Evolutionary conservation across 2,888 invertebrate species (phyloP).

Genomic region (Leptarthrus brevirostris): DNA sequence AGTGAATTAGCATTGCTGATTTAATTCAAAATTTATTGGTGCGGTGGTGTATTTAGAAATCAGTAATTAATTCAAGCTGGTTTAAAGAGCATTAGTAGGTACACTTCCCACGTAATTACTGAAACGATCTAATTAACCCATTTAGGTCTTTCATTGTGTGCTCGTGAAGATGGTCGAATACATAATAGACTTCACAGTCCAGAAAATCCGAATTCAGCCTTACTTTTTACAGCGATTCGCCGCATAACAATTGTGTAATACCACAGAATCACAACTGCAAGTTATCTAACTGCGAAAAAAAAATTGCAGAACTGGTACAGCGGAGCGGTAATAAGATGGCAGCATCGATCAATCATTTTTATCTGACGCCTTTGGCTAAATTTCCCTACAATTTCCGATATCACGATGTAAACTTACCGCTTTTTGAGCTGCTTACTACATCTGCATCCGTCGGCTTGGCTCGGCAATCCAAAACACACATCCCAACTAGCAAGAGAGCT

Average conservation of each 20-base stretch:
- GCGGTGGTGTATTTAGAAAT: background rate
- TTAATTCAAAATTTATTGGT: constrained; percentile 4
- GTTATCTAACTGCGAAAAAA: constrained; percentile 27
- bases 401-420: constrained; percentile 30
- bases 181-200: constrained; percentile 12
- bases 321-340: background rate
- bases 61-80: background rate
- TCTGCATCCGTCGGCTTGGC: constrained; percentile 43
- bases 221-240: background rate
- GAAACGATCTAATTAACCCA: constrained; percentile 34
- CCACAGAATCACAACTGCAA: constrained; percentile 12
- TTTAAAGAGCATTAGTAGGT: background rate
- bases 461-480: constrained; percentile 28
- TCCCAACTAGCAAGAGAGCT: constrained; percentile 24
- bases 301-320: background rate
- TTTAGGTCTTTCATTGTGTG: constrained; percentile 7
- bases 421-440: background rate
- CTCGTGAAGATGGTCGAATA: background rate
- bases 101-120: background rate
- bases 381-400: constrained; percentile 5
- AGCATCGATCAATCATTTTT: constrained; percentile 16
- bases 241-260: constrained; percentile 21
- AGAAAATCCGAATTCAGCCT: background rate
- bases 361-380: background rate
- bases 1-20: constrained; percentile 23